A percentile compares a stretch with the other conserved stretches of the same genome.
phyloP scores from a whole-genome alignment of 92 coral and sea anemone genomes.

The Phymanthus crucifer region DNA sequence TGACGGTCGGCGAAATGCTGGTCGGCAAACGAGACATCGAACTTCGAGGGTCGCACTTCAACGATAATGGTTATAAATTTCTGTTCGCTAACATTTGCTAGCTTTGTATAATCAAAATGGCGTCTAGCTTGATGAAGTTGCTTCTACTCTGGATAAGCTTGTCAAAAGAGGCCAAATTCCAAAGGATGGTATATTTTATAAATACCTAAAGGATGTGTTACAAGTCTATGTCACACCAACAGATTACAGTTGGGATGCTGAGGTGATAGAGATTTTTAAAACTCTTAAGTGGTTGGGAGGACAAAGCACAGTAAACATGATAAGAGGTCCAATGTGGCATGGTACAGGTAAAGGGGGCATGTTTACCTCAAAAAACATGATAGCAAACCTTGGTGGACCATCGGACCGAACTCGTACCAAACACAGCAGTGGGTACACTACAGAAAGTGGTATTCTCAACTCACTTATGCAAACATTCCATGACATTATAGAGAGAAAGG shows the following conservation, averaged over 20 bases:
- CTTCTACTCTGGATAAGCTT: conserved; percentile 37
- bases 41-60: no score
- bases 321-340: conserved; percentile 59
- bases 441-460: conserved; percentile 51
- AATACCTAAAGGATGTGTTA: conserved; percentile 45
- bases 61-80: no score
- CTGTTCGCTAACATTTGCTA: no score
- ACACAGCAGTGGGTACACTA: conserved; percentile 48
- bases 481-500: conserved; percentile 15
- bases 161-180: conserved; percentile 43
- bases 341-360: conserved; percentile 38
- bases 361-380: conserved; percentile 27
- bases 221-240: conserved; percentile 53
- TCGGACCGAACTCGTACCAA: conserved; percentile 46
- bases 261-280: conserved; percentile 45
- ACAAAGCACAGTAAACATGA: conserved; percentile 46
- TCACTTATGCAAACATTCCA: conserved; percentile 34
- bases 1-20: no score
- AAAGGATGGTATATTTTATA: conserved; percentile 50
- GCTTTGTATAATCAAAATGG: no score
- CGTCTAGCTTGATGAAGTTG: conserved; percentile 53
- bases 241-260: conserved; percentile 43
- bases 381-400: conserved; percentile 45
- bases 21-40: no score
- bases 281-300: conserved; percentile 56